Base-by-base conservation (phyloP, 2,888 invertebrate species). In the Stenolophus ochropezus region DNA sequence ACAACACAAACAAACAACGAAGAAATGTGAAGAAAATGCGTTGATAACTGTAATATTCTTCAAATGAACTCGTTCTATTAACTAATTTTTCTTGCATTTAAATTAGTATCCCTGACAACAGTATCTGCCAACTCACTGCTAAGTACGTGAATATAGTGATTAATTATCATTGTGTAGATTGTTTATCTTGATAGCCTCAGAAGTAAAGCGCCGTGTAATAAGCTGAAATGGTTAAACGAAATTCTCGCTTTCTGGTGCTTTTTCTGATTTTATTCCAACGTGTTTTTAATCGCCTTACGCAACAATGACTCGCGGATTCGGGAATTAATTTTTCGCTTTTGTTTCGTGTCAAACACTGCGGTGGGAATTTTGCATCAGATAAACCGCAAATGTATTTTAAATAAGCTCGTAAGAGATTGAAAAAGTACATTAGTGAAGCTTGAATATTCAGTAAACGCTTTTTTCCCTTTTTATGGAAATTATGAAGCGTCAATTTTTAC, bases 91-190 rank as follows among this genome's bases (percentile, higher is more conserved):
- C 20, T 21, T 56, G 8, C 11, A 20, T 61, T n/a, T 4, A 61
- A 61, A 61, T 61, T 61, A 61, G 61, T 61, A 61, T 4, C 11
- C 14, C 61, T 61, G 61, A 61, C 61, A 61, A 25, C 23, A 23
- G 25, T 61, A 61, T 23, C 49, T 73, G 73, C 73, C 4, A 73
- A 49, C 49, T 73, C 73, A 73, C 23, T n/a, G 23, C 49, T 49
- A 73, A 73, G 71, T 71, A 71, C 42, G 47, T 71, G 71, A 71
- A 71, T 42, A 71, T 42, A 11, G 73, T 73, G 73, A 73, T 73
- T 73, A 73, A 73, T 73, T 73, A 73, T 49, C 73, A 73, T 18
- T 49, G 4, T 6, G 5, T 21, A 73, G 73, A 73, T 73, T 49
- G 49, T 49, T 49, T 49, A 73, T 21, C 4, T 20, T 5, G 73